Conservation (phyloP, 2,888 invertebrate genomes). For the Lissocephala sabroskyi region DNA sequence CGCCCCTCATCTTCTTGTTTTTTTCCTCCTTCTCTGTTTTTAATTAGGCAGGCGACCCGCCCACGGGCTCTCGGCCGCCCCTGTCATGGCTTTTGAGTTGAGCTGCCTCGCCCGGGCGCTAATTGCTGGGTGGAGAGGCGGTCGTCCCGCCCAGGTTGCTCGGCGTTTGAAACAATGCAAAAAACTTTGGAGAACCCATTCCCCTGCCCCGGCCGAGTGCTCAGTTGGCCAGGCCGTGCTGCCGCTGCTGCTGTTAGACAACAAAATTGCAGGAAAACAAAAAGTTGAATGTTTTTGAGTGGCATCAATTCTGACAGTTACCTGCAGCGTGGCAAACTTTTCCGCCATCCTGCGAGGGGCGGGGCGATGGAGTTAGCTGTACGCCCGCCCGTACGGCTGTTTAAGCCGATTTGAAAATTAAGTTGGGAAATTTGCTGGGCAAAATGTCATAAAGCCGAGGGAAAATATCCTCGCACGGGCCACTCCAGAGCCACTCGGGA, state of each 20-base stretch:
- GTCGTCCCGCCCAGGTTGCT: too few relatives aligned
- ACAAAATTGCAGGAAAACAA: constrained; percentile 22
- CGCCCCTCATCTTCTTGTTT: constrained; percentile 5
- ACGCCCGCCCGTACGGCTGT: background rate
- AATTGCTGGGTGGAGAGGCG: constrained; percentile 32
- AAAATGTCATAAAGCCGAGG: background rate
- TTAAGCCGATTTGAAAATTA: constrained; percentile 43
- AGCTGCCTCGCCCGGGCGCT: constrained; percentile 28
- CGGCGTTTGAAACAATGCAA: constrained; percentile 25
- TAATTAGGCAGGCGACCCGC: constrained; percentile 58
- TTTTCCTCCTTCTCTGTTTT: constrained; percentile 29
- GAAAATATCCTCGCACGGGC: background rate
- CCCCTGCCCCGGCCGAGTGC: too few relatives aligned
- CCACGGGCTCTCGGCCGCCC: too few relatives aligned
- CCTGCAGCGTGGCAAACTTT: constrained; percentile 63
- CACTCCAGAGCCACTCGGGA: too few relatives aligned
- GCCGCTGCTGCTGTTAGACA: constrained; percentile 16
- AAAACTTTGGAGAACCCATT: too few relatives aligned
- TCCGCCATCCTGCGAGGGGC: background rate
- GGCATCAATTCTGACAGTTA: constrained; percentile 70
- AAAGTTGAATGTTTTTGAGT: constrained; percentile 53
- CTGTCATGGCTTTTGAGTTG: too few relatives aligned
- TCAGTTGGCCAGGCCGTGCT: constrained; percentile 9
- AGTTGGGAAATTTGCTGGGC: constrained; percentile 12
- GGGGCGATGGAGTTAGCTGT: too few relatives aligned